phyloP scores from a whole-genome alignment of 2,888 invertebrate species.

The Brachylomia viminalis region DNA sequence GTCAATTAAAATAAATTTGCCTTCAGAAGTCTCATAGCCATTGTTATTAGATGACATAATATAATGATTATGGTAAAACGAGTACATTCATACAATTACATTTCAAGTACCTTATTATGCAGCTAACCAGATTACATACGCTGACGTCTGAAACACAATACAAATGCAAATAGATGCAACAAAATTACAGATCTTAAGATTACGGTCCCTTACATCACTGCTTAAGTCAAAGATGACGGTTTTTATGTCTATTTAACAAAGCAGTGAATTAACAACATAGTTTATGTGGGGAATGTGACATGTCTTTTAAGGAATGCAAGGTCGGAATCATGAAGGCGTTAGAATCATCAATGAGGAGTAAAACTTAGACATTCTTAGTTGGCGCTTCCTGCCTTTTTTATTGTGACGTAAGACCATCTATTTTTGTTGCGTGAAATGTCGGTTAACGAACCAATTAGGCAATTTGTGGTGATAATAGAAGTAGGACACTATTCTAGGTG shows the following conservation, averaged over 20 bases:
- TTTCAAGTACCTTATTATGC: constrained; percentile 14
- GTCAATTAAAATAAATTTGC: constrained; percentile 11
- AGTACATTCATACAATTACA: constrained; percentile 38
- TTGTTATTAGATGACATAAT: constrained; percentile 8
- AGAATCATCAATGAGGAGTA: constrained; percentile 46
- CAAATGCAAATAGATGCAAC: constrained; percentile 45
- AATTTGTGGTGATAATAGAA: constrained; percentile 45
- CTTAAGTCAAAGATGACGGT: constrained; percentile 55
- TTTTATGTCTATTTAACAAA: constrained; percentile 56
- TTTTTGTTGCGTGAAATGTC: constrained; percentile 43
- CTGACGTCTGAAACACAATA: constrained; percentile 39
- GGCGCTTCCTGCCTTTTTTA: constrained; percentile 47
- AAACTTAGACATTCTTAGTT: constrained; percentile 53
- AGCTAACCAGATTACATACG: constrained; percentile 46
- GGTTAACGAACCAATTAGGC: constrained; percentile 57
- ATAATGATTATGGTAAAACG: neutral
- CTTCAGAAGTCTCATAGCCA: neutral
- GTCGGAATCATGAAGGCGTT: constrained; percentile 73
- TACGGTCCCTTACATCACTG: constrained; percentile 61
- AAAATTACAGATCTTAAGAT: constrained; percentile 40
- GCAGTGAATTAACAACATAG: constrained; percentile 61
- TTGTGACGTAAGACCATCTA: constrained; percentile 47
- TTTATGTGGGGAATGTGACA: constrained; percentile 58
- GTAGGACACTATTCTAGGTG: constrained; percentile 33
- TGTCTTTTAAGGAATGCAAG: constrained; percentile 73